Evolutionary conservation across 2,797 vertebrate species (phyloP).

Genomic region (Sandelia bainsii): DNA sequence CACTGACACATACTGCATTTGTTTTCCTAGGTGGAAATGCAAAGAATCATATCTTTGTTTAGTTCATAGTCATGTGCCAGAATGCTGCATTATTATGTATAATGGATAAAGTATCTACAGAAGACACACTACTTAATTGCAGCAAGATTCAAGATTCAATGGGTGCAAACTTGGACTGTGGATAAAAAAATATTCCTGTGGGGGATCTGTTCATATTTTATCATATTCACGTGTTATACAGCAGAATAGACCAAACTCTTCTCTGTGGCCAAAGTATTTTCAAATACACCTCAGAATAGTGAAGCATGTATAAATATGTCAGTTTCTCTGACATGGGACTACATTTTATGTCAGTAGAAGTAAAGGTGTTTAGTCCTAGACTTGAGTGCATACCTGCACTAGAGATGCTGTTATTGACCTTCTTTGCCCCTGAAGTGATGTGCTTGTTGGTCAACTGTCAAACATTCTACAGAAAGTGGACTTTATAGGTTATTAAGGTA

Average conservation of each 20-base stretch:
- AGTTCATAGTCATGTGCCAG: constrained; percentile 16
- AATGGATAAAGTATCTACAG: constrained; percentile 13
- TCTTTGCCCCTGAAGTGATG: constrained; percentile 56
- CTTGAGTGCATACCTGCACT: constrained; percentile 53
- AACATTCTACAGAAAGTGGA: constrained; percentile 51
- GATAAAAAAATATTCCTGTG: constrained; percentile 12
- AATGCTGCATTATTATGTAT: constrained; percentile 27
- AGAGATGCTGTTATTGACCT: constrained; percentile 53
- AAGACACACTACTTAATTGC: constrained; percentile 7
- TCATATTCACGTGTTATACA: constrained; percentile 46
- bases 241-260: constrained; percentile 1
- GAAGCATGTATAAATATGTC: neutral
- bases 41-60: constrained; percentile 23
- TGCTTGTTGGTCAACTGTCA: constrained; percentile 63
- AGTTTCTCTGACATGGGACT: neutral
- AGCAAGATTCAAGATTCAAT: constrained; percentile 34
- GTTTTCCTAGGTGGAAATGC: constrained; percentile 26
- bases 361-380: constrained; percentile 20
- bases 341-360: constrained; percentile 5
- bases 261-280: constrained; percentile 18
- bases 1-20: constrained; percentile 27
- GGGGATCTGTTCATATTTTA: constrained; percentile 50
- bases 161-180: constrained; percentile 16
- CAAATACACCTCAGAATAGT: constrained; percentile 3
- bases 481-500: too few relatives aligned